A percentile compares a stretch with the other conserved stretches of the same genome.
Conservation (phyloP, 64 coral and sea anemone species). For the Dendronephthya gigantea region DNA sequence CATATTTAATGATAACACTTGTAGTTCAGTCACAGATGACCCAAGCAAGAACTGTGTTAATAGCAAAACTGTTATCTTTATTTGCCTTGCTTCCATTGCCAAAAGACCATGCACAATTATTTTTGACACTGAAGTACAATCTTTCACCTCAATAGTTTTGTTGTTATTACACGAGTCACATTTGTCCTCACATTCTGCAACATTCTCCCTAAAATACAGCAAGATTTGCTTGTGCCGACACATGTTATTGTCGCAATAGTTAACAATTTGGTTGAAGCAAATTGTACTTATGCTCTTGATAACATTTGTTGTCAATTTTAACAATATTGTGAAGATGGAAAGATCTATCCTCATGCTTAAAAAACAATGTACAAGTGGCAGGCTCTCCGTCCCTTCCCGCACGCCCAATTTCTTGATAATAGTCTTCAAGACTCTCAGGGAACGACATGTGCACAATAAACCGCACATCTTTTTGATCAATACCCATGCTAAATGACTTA, state of each 20-base stretch:
- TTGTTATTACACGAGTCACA: slow-evolving; percentile 1
- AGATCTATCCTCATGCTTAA: slow-evolving; percentile 7
- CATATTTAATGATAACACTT: neutral
- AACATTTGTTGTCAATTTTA: neutral
- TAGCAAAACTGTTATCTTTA: neutral
- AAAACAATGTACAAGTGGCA: neutral
- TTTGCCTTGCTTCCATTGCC: neutral
- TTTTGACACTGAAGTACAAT: neutral
- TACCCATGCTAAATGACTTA: slow-evolving; percentile 12
- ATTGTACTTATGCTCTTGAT: slow-evolving; percentile 9
- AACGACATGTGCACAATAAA: neutral
- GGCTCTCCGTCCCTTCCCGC: neutral
- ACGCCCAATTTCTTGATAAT: neutral
- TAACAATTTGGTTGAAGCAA: neutral
- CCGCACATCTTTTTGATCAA: neutral
- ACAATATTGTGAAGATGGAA: neutral
- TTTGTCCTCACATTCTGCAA: neutral
- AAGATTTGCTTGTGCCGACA: slow-evolving; percentile 2
- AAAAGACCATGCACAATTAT: neutral
- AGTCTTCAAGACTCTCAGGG: slow-evolving; percentile 4
- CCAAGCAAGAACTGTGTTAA: slow-evolving; percentile 18
- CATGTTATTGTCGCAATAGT: neutral
- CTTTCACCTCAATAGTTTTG: neutral
- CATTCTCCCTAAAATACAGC: neutral
- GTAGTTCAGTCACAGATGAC: neutral